A percentile compares a stretch with the other conserved stretches of the same genome.
Evolutionary conservation across 2,888 invertebrate genomes (phyloP).

Genomic region (Xestoiulus laeticollis): DNA sequence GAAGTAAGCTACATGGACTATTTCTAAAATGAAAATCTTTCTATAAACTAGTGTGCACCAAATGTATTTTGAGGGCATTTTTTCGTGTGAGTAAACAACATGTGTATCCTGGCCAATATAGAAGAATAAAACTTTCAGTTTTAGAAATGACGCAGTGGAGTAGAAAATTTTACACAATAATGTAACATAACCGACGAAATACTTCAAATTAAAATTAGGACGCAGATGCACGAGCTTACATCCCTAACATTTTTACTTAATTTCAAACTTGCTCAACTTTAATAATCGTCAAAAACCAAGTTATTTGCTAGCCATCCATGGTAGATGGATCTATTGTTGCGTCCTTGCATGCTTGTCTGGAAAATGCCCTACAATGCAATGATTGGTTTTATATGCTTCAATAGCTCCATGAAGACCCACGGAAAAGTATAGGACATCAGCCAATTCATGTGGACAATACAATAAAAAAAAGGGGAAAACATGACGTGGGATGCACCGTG

Average conservation of each 20-base stretch:
- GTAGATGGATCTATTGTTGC: slow-evolving; percentile 27
- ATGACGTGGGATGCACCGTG: neutral
- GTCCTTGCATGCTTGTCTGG: neutral
- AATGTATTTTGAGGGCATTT: too few species aligned
- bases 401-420: neutral
- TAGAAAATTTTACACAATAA: too few species aligned
- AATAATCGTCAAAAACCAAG: neutral
- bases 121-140: neutral
- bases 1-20: neutral
- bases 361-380: slow-evolving; percentile 24
- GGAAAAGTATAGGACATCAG: neutral
- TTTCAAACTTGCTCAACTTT: neutral
- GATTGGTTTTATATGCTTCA: slow-evolving; percentile 16
- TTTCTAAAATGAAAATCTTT: neutral
- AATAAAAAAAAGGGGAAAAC: neutral
- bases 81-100: too few species aligned
- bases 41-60: neutral
- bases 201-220: neutral
- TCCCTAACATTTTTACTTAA: neutral
- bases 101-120: neutral
- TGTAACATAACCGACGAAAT: neutral
- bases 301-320: neutral
- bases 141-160: neutral
- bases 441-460: neutral
- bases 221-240: neutral